phyloP scores from a whole-genome alignment of 2,888 invertebrate genomes.

The Ophioninae sp. region DNA sequence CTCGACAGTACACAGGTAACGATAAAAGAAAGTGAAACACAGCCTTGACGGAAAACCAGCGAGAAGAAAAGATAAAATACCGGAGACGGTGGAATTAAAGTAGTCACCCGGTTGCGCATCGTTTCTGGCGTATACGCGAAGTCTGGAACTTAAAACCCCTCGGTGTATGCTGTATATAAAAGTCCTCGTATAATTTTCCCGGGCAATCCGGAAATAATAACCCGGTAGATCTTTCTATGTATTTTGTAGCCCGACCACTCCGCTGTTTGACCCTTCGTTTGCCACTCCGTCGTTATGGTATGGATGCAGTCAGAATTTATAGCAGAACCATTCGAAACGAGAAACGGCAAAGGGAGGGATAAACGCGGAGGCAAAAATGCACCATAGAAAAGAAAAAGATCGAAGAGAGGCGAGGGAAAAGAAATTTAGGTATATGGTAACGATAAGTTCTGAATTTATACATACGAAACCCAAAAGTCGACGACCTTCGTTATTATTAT shows the following conservation, averaged over 20 bases:
- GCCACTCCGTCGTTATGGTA: constrained; percentile 29
- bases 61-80: constrained; percentile 8
- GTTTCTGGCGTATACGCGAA: constrained; percentile 6
- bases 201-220: constrained; percentile 60
- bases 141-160: constrained; percentile 3
- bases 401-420: too few species aligned
- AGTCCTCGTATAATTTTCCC: constrained; percentile 44
- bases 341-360: not conserved
- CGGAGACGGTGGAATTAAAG: constrained; percentile 38
- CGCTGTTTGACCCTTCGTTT: constrained; percentile 10
- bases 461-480: too few species aligned
- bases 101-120: constrained; percentile 32
- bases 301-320: constrained; percentile 50
- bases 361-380: not conserved
- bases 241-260: not conserved
- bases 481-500: too few species aligned
- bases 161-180: constrained; percentile 2
- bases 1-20: constrained; percentile 26
- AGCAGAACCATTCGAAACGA: constrained; percentile 34
- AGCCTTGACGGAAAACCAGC: constrained; percentile 7
- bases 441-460: too few species aligned
- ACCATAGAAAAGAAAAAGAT: too few species aligned
- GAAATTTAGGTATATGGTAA: too few species aligned
- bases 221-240: constrained; percentile 49
- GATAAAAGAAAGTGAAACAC: constrained; percentile 2